Evolutionary conservation across 1,140 invertebrate genomes (phyloP).

Genomic region (Cardiocondyla obscurior): DNA sequence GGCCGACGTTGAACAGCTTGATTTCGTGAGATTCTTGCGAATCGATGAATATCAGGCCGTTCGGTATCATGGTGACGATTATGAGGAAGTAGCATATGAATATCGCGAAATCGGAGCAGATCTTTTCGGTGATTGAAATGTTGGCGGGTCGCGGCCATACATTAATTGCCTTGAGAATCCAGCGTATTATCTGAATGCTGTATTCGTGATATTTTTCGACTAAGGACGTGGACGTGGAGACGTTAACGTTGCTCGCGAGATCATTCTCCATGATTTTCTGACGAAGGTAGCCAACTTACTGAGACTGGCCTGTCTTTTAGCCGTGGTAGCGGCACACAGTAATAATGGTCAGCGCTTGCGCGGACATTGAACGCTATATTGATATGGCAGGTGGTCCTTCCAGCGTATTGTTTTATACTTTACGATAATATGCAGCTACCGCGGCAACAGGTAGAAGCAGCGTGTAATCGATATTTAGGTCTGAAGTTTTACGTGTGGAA

Average conservation of each 20-base stretch:
- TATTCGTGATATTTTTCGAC: conserved; percentile 16
- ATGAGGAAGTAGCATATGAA: conserved; percentile 29
- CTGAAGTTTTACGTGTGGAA: not conserved
- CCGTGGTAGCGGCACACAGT: not conserved
- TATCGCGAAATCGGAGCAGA: conserved; percentile 13
- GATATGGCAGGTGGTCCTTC: not conserved
- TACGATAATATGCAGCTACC: not conserved
- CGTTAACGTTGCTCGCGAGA: not conserved
- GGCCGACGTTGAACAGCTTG: conserved; percentile 4
- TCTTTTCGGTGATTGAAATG: not conserved
- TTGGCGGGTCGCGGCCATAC: not conserved
- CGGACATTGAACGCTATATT: not conserved
- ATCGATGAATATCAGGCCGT: not conserved
- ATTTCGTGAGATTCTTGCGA: not conserved
- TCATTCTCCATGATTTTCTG: not conserved
- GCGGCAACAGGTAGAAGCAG: conserved; percentile 22
- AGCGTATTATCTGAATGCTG: conserved; percentile 20
- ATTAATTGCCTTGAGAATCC: conserved; percentile 24
- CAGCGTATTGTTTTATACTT: not conserved
- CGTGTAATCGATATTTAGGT: conserved; percentile 1
- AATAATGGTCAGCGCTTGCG: conserved; percentile 31
- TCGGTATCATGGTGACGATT: not conserved
- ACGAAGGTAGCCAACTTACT: not conserved
- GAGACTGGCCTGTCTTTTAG: not conserved
- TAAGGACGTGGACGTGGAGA: not conserved